A percentile compares a stretch with the other conserved stretches of the same genome.
Conservation (phyloP, 2,797 vertebrate genomes). For the Alouatta caraya region DNA sequence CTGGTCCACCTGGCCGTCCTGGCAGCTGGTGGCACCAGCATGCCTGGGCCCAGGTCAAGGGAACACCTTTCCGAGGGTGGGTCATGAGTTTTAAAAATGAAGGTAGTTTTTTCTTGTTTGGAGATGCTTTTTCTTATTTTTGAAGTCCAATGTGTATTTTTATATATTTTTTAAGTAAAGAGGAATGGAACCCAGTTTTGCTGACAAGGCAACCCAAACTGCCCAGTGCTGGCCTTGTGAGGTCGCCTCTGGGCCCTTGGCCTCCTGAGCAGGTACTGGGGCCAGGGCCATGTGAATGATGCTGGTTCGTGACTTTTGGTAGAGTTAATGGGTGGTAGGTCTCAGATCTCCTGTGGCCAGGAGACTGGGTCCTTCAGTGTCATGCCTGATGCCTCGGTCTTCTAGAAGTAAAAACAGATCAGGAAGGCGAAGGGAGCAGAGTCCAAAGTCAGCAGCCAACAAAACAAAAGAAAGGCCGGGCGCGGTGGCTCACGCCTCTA, state of each 20-base stretch:
- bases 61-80: background rate
- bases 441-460: background rate
- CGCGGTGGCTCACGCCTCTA: rapidly evolving
- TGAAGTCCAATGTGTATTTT: background rate
- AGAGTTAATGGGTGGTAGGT: background rate
- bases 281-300: background rate
- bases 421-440: no score
- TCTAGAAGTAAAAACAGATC: background rate
- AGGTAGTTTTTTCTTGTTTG: background rate
- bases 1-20: background rate
- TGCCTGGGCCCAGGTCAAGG: background rate
- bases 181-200: background rate
- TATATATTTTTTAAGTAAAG: background rate
- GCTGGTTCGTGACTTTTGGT: background rate
- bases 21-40: background rate
- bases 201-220: background rate
- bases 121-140: background rate
- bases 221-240: background rate
- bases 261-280: background rate
- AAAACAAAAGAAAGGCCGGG: no score
- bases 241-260: no score
- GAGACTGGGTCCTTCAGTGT: no score
- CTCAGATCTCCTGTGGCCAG: background rate
- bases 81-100: background rate
- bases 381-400: rapidly evolving